A percentile compares a stretch with the other conserved stretches of the same genome.
Evolutionary conservation across 2,888 invertebrate species (phyloP).

Genomic region (Phymatocera aterrima): DNA sequence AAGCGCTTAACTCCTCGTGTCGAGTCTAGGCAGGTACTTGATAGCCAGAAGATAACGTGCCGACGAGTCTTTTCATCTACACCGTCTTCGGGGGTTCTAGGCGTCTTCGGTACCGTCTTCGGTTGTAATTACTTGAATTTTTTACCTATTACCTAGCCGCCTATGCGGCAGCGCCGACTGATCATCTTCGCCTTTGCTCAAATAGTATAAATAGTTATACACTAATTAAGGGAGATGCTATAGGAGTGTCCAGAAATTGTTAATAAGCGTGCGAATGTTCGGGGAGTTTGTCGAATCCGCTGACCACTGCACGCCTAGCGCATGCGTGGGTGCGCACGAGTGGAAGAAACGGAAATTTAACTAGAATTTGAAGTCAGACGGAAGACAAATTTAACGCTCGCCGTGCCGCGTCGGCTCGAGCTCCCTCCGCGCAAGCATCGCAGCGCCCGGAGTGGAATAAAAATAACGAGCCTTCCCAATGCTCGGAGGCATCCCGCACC

Average conservation of each 20-base stretch:
- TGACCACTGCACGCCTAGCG: no score
- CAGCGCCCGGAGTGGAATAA: neutral
- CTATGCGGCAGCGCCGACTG: neutral
- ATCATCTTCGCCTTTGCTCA: neutral
- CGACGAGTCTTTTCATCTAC: slow-evolving; percentile 42
- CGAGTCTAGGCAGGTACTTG: slow-evolving; percentile 46
- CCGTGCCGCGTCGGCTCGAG: no score
- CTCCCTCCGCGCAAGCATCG: slow-evolving; percentile 7
- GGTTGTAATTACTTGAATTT: slow-evolving; percentile 32
- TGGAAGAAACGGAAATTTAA: no score
- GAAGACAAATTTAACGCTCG: neutral
- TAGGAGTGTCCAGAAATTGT: neutral
- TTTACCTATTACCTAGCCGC: no score
- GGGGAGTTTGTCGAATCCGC: neutral
- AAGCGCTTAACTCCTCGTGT: slow-evolving; percentile 43
- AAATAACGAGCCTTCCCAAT: slow-evolving; percentile 36
- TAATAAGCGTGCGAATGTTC: neutral
- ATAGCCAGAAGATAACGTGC: slow-evolving; percentile 43
- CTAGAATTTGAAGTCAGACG: neutral
- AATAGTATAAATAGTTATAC: neutral
- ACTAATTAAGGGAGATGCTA: slow-evolving; percentile 4
- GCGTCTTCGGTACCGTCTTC: slow-evolving; percentile 26
- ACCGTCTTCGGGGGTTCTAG: slow-evolving; percentile 29
- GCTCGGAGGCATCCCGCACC: slow-evolving; percentile 7
- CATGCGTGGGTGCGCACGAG: neutral